Evolutionary conservation across 1,140 invertebrate genomes (phyloP).

Genomic region (Drosophila leontia): DNA sequence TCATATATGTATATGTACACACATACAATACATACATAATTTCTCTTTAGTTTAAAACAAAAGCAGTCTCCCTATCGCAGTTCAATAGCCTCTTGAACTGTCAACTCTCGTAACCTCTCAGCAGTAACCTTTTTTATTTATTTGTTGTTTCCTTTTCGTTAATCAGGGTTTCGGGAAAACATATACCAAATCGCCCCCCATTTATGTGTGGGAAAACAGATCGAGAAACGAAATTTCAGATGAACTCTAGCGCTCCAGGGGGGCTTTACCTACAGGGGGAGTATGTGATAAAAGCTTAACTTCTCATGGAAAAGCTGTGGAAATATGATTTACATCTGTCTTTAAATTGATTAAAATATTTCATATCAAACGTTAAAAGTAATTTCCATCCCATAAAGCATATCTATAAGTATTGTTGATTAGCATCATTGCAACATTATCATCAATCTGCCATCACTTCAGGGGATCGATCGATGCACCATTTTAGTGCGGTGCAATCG

Average conservation of each 20-base stretch:
- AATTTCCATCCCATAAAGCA: too few relatives aligned
- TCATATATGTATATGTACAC: slow-evolving; percentile 37
- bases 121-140: slow-evolving; percentile 14
- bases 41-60: slow-evolving; percentile 55
- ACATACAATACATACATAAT: slow-evolving; percentile 49
- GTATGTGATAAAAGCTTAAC: not conserved
- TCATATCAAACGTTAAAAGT: not conserved
- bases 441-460: slow-evolving; percentile 32
- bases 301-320: not conserved
- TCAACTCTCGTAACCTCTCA: slow-evolving; percentile 7
- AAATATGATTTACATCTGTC: not conserved
- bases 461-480: slow-evolving; percentile 14
- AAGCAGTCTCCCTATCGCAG: slow-evolving; percentile 36
- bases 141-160: not conserved
- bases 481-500: slow-evolving; percentile 15
- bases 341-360: not conserved
- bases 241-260: slow-evolving; percentile 1
- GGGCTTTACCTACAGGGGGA: not conserved
- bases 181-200: slow-evolving; percentile 49
- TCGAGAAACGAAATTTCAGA: not conserved
- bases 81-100: slow-evolving; percentile 72
- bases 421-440: slow-evolving; percentile 25
- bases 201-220: slow-evolving; percentile 44
- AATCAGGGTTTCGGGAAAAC: not conserved
- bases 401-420: not conserved